Evolutionary conservation across 2,888 invertebrate species (phyloP).

Genomic region (Parapristionchus giblindavisi): DNA sequence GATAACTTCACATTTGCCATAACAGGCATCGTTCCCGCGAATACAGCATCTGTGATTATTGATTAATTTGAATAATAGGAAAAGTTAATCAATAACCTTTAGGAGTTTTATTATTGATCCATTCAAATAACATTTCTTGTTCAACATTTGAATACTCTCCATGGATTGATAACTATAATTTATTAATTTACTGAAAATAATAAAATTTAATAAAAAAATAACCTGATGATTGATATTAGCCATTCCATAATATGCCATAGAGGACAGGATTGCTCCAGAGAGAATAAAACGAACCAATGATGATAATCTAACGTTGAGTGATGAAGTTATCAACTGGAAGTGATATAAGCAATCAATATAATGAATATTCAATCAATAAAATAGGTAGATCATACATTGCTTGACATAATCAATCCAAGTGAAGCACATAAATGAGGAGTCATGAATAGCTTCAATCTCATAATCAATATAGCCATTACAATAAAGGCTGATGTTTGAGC

Average conservation of each 20-base stretch:
- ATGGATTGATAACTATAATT: conserved; percentile 72
- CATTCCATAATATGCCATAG: conserved; percentile 71
- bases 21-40: conserved; percentile 87
- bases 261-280: conserved; percentile 74
- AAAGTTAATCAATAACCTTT: conserved; percentile 42
- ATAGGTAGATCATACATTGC: conserved; percentile 2
- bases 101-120: conserved; percentile 78
- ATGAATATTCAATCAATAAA: not conserved
- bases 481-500: conserved; percentile 72
- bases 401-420: conserved; percentile 76
- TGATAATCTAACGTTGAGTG: conserved; percentile 18
- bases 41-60: conserved; percentile 76
- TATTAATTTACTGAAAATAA: not conserved
- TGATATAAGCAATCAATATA: not conserved
- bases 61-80: not conserved
- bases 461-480: conserved; percentile 80
- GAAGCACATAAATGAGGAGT: conserved; percentile 83
- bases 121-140: conserved; percentile 81
- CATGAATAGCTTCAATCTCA: conserved; percentile 82
- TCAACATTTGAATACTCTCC: conserved; percentile 80
- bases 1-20: conserved; percentile 84
- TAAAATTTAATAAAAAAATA: not conserved
- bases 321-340: conserved; percentile 14
- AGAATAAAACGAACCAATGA: conserved; percentile 58
- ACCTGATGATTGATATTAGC: conserved; percentile 35